A percentile compares a stretch with the other conserved stretches of the same genome.
These are phyloP conservation scores for Cryptus viduatorius DNA, from an alignment of 2,888 invertebrate species.

Conservation along the genomic window DNA sequence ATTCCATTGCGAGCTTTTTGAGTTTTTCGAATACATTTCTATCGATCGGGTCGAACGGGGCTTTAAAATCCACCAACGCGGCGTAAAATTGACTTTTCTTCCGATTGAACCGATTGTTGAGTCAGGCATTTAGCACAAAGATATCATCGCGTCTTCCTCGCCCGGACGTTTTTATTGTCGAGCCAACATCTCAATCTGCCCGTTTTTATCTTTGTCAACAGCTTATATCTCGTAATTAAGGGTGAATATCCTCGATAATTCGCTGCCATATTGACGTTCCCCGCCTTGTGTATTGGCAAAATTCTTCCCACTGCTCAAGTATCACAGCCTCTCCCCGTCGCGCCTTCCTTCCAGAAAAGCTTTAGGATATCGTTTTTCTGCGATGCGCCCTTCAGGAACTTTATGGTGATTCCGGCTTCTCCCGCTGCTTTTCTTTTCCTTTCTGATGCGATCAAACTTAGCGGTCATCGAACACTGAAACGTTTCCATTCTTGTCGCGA, in stretches of 20 bases:
- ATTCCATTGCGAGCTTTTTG: too few species aligned
- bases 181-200: conserved; percentile 29
- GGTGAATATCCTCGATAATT: conserved; percentile 53
- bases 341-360: conserved; percentile 32
- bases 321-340: conserved; percentile 27
- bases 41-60: conserved; percentile 48
- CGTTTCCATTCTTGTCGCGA: too few species aligned
- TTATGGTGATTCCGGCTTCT: background rate
- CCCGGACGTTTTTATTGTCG: conserved; percentile 47
- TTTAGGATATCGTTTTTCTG: conserved; percentile 24
- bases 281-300: conserved; percentile 47
- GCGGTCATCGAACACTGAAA: too few species aligned
- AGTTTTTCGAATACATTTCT: too few species aligned
- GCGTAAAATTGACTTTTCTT: conserved; percentile 51
- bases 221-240: conserved; percentile 52
- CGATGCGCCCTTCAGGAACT: conserved; percentile 16
- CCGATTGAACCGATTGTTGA: conserved; percentile 46
- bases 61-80: conserved; percentile 55
- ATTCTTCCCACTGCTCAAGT: conserved; percentile 52
- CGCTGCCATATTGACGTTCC: conserved; percentile 17
- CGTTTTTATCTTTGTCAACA: conserved; percentile 45
- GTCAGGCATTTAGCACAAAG: conserved; percentile 43
- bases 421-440: background rate
- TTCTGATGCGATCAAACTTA: too few species aligned
- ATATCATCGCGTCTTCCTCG: conserved; percentile 60